These are phyloP conservation scores for Hyppa rectilinea DNA, from an alignment of 2,888 invertebrate genomes.

Conservation along the genomic window DNA sequence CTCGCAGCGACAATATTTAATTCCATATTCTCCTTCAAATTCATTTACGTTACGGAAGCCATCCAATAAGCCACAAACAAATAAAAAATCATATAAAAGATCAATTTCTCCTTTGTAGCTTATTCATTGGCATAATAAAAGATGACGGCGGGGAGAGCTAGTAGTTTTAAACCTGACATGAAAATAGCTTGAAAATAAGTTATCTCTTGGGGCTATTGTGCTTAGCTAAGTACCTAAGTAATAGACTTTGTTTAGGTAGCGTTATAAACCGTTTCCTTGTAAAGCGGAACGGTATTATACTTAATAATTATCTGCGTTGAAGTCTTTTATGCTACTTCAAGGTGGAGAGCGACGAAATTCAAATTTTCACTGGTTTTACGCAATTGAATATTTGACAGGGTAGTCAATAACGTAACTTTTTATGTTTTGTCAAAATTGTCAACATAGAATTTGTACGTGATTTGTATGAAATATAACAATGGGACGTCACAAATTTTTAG, in stretches of 20 bases:
- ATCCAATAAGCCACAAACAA: constrained; percentile 26
- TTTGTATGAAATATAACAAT: too few species aligned
- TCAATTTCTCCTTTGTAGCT: constrained; percentile 49
- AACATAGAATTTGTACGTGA: too few species aligned
- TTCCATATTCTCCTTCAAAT: constrained; percentile 33
- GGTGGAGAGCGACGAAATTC: too few species aligned
- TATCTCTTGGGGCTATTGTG: constrained; percentile 31
- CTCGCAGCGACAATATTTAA: constrained; percentile 14
- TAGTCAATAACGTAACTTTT: too few species aligned
- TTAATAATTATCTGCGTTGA: background rate
- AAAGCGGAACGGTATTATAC: constrained; percentile 1
- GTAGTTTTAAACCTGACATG: constrained; percentile 50
- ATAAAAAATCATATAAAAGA: constrained; percentile 55
- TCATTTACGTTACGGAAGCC: constrained; percentile 33
- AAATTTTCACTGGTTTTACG: too few species aligned
- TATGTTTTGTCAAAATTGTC: too few species aligned
- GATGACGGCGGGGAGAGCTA: constrained; percentile 31
- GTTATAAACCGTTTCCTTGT: constrained; percentile 1
- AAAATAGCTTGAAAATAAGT: constrained; percentile 53
- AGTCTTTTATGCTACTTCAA: background rate
- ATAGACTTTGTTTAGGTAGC: constrained; percentile 1
- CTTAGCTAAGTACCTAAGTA: constrained; percentile 35
- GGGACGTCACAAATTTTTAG: too few species aligned
- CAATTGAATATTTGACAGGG: too few species aligned
- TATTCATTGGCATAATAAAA: constrained; percentile 51